Base-by-base conservation (phyloP, 2,888 invertebrate genomes). In the Arctia plantaginis region DNA sequence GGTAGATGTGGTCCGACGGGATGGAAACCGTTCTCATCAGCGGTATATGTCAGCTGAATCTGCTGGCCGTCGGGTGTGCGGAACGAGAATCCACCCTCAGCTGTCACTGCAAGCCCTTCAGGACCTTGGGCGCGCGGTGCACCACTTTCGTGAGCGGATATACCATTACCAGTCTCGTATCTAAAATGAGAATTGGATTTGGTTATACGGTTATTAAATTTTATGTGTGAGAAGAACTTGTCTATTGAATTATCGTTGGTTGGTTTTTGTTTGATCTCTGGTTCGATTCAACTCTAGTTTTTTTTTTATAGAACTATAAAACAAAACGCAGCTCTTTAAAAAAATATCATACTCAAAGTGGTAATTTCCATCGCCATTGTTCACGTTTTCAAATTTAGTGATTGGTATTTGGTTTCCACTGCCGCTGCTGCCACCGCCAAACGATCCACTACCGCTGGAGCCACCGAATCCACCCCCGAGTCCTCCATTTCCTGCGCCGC, bases 11-110 rank as follows among this genome's bases (percentile, higher is more conserved):
- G 94, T 15, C 97, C 96, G 71, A 95, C 96, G 44, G 97, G 97
- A 86, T 97, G 97, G 94, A 97, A 97, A 78, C 97, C 97, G 86
- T 97, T 97, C 90, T 97, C 97, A 86, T 97, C 97, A 27, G 97
- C 97, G 68, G 97, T 96, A 93, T 97, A 97, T 10, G 96, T 96
- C 76, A 97, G 92, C 30, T 96, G 95, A 85, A 97, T 97, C 85
- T 96, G 95, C 84, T 96, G 96, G 74, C 97, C 97, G 80, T 97
- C 97, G 1, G 97, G 97, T 3, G 97, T 96, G 62, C 96, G 96
- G 93, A 97, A 97, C 30, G 97, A 96, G 93, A 96, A 97, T 71
- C 96, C 96, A 8, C 97, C 97, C 83, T 97, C 96, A 0, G 97
- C 97, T 8, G 96, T 96, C 72, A 96, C 95, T 0, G 96, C 95